Base-by-base conservation (phyloP, 2,113 vertebrate species). In the Oreochromis spilurus region DNA sequence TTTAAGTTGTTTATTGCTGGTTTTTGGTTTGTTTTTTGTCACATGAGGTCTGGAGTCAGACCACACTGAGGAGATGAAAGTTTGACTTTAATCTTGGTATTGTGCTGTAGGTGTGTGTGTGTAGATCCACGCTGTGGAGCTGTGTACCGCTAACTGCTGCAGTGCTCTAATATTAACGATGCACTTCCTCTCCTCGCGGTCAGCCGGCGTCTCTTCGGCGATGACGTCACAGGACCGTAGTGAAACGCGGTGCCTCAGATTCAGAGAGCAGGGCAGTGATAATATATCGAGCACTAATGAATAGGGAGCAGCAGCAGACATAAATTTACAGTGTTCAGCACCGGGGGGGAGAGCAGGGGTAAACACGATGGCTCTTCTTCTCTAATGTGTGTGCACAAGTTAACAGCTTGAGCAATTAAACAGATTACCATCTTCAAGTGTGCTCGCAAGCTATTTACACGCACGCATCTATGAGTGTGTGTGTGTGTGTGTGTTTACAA, bases 341-440 rank as follows among this genome's bases (percentile, higher is more conserved):
- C 86, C 60, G 29, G 80, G 70, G 81, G 82, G 65, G 14, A 11
- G 19, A 34, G 54, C 67, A 9, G 80, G 65, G 88, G 85, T 86
- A 77, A 89, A 86, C 87, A 89, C 10, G 3, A 40, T 26, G 54
- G 40, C 60, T 19, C 43, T 29, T 84, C 48, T 50, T 55, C 72
- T 54, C 82, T 91, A 87, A 91, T 89, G 84, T 84, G 82, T 84
- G 84, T 57, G 79, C 45, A 85, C 1, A 45, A 91, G 82, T 89
- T 87, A 93, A 88, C 85, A 89, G 88, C 87, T 86, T 36, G 53
- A 62, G 72, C 85, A 89, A 92, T 91, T 88, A 92, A 83, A 89
- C 6, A 83, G 87, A 87, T 90, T 88, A 89, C 21, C 87, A 82
- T 92, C 85, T 87, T 85, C 82, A 87, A 89, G 81, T 55, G 78